These are phyloP conservation scores for Himalopsyche tibetana DNA, from an alignment of 2,888 invertebrate species.

Conservation along the genomic window DNA sequence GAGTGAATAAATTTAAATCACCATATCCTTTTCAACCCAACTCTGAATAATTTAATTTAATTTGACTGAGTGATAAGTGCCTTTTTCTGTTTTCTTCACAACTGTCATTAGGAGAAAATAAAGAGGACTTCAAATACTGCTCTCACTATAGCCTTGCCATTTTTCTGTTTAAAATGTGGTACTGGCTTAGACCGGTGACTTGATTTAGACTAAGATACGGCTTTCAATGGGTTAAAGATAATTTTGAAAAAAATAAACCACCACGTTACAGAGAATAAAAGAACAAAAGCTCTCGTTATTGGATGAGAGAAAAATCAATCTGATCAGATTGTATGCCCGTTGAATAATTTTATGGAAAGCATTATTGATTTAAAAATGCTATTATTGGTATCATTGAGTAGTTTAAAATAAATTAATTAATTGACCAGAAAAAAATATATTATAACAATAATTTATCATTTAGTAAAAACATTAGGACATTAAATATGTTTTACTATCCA, in stretches of 20 bases:
- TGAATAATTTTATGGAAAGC: too few relatives aligned
- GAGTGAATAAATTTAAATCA: slow-evolving; percentile 38
- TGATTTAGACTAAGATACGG: slow-evolving; percentile 16
- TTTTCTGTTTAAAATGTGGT: background rate
- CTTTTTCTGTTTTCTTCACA: slow-evolving; percentile 39
- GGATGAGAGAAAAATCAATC: too few relatives aligned
- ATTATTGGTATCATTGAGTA: too few relatives aligned
- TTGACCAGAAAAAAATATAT: too few relatives aligned
- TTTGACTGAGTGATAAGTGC: slow-evolving; percentile 42
- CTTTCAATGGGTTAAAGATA: slow-evolving; percentile 8
- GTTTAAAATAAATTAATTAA: too few relatives aligned
- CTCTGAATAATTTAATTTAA: slow-evolving; percentile 38
- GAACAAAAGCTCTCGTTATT: too few relatives aligned
- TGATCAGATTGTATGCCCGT: too few relatives aligned
- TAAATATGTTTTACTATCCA: too few relatives aligned
- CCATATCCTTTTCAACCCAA: slow-evolving; percentile 34
- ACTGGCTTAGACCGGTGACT: slow-evolving; percentile 3
- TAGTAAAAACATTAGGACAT: too few relatives aligned
- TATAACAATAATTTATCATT: too few relatives aligned
- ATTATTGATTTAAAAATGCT: too few relatives aligned
- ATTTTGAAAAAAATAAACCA: background rate
- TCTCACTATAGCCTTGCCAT: slow-evolving; percentile 17
- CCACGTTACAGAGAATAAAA: too few relatives aligned
- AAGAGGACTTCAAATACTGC: slow-evolving; percentile 36
- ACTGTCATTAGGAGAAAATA: slow-evolving; percentile 27